Conservation (phyloP, 2,797 vertebrate genomes). For the Enteromius fasciolatus region DNA sequence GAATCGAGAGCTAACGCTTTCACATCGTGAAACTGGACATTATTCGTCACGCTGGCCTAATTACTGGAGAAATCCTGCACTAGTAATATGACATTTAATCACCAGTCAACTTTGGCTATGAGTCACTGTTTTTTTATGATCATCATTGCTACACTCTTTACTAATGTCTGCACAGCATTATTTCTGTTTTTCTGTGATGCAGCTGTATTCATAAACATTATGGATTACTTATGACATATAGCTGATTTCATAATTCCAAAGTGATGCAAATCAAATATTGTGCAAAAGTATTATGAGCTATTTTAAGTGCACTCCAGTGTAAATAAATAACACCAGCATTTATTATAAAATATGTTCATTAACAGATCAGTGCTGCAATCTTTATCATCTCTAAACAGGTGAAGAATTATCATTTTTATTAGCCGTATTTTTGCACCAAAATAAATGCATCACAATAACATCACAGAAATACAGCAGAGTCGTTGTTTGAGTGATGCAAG, state of each 20-base stretch:
- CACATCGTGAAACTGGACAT: constrained; percentile 12
- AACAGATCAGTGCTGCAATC: too few relatives aligned
- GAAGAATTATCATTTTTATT: background rate
- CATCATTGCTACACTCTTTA: background rate
- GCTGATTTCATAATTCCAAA: background rate
- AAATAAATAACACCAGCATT: background rate
- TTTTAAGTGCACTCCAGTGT: background rate
- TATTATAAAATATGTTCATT: background rate
- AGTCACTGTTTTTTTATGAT: background rate
- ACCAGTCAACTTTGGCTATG: background rate
- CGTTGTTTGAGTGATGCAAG: background rate
- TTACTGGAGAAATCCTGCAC: background rate
- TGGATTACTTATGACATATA: background rate
- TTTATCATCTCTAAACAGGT: background rate
- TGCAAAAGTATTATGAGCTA: background rate
- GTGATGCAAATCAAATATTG: background rate
- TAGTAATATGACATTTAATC: background rate
- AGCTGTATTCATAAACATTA: background rate
- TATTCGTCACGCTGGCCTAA: constrained; percentile 15
- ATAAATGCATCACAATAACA: background rate
- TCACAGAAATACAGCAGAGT: background rate
- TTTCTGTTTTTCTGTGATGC: background rate
- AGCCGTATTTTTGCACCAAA: background rate
- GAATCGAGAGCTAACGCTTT: background rate
- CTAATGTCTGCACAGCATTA: too few relatives aligned